Evolutionary conservation across 2,113 vertebrate genomes (phyloP).

Genomic region (Podarcis cretensis): DNA sequence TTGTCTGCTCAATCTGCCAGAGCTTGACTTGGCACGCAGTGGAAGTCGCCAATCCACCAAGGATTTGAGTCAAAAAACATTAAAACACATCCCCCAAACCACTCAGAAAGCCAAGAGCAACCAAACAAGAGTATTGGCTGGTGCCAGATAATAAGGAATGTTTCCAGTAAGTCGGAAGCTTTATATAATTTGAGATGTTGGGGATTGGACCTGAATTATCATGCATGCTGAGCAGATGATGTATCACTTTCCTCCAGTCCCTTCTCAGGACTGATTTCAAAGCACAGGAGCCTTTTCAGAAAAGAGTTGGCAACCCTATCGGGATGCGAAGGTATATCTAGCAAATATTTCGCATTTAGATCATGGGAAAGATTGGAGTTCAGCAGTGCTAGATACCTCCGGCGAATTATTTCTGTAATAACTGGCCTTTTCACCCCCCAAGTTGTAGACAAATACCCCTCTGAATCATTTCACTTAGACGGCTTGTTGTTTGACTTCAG

Average conservation of each 20-base stretch:
- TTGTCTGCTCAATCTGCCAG: too few relatives aligned
- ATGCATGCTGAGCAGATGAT: too few relatives aligned
- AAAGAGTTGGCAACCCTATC: not conserved
- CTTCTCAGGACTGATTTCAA: not conserved
- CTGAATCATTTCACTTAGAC: not conserved
- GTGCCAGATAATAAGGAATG: not conserved
- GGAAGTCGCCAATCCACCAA: too few relatives aligned
- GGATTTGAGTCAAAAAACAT: too few relatives aligned
- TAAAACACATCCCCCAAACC: not conserved
- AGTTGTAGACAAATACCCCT: not conserved
- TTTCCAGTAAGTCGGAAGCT: not conserved
- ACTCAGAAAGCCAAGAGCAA: not conserved
- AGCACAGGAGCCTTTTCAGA: not conserved
- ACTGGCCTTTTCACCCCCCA: not conserved
- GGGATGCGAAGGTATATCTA: not conserved
- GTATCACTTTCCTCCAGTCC: too few relatives aligned
- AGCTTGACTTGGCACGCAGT: too few relatives aligned
- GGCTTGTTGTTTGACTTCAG: conserved; percentile 16
- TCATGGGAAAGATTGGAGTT: not conserved
- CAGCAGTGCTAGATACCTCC: not conserved
- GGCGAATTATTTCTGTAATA: not conserved
- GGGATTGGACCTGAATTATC: fast-evolving
- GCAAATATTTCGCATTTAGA: not conserved
- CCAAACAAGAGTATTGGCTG: not conserved
- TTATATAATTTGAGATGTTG: not conserved